Percentiles rank a stretch among this genome's conserved stretches.
These are phyloP conservation scores for Drosophila ironensis DNA, from an alignment of 1,140 invertebrate genomes.

Conservation along the genomic window DNA sequence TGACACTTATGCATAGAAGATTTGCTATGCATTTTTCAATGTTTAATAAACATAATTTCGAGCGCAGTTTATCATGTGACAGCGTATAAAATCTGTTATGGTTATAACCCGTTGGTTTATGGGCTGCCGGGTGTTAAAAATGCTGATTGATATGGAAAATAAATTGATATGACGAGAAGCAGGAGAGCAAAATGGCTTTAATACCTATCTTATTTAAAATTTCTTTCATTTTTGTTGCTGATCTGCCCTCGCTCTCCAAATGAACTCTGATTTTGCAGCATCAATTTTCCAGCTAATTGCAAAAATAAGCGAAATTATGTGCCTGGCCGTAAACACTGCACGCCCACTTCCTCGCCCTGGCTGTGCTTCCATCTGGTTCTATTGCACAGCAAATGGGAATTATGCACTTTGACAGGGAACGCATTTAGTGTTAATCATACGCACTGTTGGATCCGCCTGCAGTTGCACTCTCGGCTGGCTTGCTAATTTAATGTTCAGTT, in stretches of 20 bases:
- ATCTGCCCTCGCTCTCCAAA: background rate
- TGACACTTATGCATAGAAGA: slow-evolving; percentile 44
- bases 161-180: too few relatives aligned
- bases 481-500: slow-evolving; percentile 27
- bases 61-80: slow-evolving; percentile 34
- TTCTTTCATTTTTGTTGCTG: background rate
- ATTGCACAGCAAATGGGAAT: slow-evolving; percentile 18
- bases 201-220: background rate
- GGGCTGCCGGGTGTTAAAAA: background rate
- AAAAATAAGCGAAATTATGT: slow-evolving; percentile 49
- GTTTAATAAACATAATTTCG: slow-evolving; percentile 54
- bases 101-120: slow-evolving; percentile 11
- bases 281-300: slow-evolving; percentile 58
- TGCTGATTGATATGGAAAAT: slow-evolving; percentile 17
- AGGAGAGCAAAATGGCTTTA: too few relatives aligned
- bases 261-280: slow-evolving; percentile 34
- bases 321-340: slow-evolving; percentile 8
- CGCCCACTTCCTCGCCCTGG: background rate
- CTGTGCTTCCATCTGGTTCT: background rate
- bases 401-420: slow-evolving; percentile 34
- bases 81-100: slow-evolving; percentile 6
- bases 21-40: slow-evolving; percentile 45
- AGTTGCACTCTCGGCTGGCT: slow-evolving; percentile 4
- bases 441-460: slow-evolving; percentile 52
- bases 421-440: slow-evolving; percentile 64